These are phyloP conservation scores for Cichlasoma orientale DNA, from an alignment of 2,797 vertebrate genomes.

Conservation along the genomic window DNA sequence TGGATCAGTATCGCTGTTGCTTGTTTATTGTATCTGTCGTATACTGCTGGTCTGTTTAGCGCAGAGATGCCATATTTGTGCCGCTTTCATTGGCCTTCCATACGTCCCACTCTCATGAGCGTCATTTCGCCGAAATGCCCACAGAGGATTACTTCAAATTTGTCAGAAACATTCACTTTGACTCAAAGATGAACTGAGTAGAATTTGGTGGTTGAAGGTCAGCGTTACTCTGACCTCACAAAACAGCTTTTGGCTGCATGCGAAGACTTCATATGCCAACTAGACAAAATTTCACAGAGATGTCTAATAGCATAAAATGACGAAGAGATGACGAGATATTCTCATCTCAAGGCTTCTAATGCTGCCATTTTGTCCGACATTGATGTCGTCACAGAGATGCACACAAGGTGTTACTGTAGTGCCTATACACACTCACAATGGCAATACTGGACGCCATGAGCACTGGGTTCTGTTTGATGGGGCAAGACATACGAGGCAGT, in stretches of 20 bases:
- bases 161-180: neutral
- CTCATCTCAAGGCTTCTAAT: neutral
- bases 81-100: neutral
- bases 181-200: neutral
- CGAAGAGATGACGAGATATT: neutral
- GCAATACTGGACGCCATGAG: neutral
- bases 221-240: neutral
- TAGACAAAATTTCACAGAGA: neutral
- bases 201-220: neutral
- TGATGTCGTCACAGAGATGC: neutral
- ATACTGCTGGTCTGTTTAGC: neutral
- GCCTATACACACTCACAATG: neutral
- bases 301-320: neutral
- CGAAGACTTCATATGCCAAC: neutral
- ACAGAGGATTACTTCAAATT: neutral
- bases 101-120: neutral
- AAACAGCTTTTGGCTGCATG: neutral
- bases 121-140: neutral
- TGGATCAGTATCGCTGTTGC: neutral
- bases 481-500: neutral
- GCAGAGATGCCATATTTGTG: neutral
- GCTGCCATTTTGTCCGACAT: neutral
- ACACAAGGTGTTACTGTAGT: neutral
- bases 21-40: neutral
- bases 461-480: neutral